A percentile compares a stretch with the other conserved stretches of the same genome.
phyloP scores from a whole-genome alignment of 2,113 vertebrate genomes.

The Puntigrus tetrazona region DNA sequence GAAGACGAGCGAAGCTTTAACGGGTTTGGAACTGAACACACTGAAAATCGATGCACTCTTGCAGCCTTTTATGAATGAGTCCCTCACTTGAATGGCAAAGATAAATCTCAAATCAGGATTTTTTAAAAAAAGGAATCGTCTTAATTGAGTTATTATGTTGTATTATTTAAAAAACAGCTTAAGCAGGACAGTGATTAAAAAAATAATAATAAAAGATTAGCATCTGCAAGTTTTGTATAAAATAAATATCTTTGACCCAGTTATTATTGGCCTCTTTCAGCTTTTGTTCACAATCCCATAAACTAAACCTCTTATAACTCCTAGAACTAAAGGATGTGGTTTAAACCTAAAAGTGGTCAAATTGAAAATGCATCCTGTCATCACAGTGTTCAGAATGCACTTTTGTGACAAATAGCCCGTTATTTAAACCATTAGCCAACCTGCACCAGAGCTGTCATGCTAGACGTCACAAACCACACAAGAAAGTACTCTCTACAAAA shows the following conservation, averaged over 20 bases:
- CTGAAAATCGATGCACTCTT: background rate
- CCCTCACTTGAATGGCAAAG: background rate
- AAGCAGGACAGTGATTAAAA: background rate
- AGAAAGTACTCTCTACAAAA: slow-evolving; percentile 61
- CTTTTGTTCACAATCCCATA: background rate
- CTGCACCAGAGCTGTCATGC: slow-evolving; percentile 43
- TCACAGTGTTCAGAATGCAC: slow-evolving; percentile 24
- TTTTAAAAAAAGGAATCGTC: background rate
- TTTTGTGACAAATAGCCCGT: slow-evolving; percentile 21
- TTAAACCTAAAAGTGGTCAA: slow-evolving; percentile 7
- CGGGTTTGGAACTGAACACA: no score
- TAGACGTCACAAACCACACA: slow-evolving; percentile 63
- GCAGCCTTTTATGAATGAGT: background rate
- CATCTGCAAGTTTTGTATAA: background rate
- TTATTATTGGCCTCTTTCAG: background rate
- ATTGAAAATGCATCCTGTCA: slow-evolving; percentile 11
- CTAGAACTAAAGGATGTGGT: background rate
- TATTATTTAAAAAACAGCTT: background rate
- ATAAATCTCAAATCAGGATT: background rate
- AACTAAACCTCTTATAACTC: background rate
- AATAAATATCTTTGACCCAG: background rate
- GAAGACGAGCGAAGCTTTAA: no score
- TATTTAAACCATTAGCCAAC: slow-evolving; percentile 39
- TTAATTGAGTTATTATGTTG: background rate
- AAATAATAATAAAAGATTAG: background rate